phyloP scores from a whole-genome alignment of 2,888 invertebrate genomes.

The Fragum fragum region DNA sequence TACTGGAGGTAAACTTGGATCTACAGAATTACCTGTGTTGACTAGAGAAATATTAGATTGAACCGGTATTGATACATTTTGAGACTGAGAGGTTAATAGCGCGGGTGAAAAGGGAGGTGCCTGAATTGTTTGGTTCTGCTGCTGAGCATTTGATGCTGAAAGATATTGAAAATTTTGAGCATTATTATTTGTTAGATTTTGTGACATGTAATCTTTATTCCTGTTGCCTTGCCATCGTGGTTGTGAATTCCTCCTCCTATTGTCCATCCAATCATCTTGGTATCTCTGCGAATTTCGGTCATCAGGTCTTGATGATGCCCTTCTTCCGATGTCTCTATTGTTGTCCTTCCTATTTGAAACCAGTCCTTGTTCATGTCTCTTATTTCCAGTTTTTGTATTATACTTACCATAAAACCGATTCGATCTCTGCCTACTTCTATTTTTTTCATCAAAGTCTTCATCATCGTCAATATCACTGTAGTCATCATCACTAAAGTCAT shows the following conservation, averaged over 20 bases:
- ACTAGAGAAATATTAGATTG: constrained; percentile 9
- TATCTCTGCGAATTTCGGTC: not conserved
- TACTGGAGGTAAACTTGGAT: constrained; percentile 58
- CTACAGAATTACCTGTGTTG: constrained; percentile 10
- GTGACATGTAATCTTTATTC: too few species aligned
- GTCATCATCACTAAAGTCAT: not conserved
- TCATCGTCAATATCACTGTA: not conserved
- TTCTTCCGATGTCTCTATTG: not conserved
- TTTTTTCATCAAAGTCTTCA: not conserved
- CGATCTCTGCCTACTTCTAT: not conserved
- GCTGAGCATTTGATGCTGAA: not conserved
- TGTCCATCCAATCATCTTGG: constrained; percentile 17
- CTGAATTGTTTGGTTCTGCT: constrained; percentile 7
- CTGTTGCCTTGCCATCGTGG: too few species aligned
- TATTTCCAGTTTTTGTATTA: not conserved
- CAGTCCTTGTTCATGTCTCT: not conserved
- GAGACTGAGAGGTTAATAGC: not conserved
- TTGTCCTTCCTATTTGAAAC: not conserved
- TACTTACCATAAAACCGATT: constrained; percentile 25
- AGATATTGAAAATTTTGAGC: too few species aligned
- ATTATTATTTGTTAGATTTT: too few species aligned
- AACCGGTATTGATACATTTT: not conserved
- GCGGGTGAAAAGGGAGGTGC: not conserved
- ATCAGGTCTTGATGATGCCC: not conserved
- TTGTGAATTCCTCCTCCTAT: not conserved